Base-by-base conservation (phyloP, 2,797 vertebrate genomes). In the Phalanger gymnotis region DNA sequence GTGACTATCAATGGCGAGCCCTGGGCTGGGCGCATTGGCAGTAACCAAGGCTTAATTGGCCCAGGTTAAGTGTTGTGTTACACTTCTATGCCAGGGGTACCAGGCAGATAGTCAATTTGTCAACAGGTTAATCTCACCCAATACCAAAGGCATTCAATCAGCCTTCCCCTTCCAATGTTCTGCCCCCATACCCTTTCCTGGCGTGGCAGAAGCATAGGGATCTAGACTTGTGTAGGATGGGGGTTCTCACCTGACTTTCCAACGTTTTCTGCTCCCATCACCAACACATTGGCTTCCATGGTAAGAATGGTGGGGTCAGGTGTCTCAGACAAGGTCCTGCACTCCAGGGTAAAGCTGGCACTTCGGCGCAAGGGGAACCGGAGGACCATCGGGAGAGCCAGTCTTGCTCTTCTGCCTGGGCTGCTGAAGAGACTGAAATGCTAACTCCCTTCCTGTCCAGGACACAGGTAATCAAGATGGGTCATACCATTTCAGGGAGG, bases 201-300 rank as follows among this genome's bases (percentile, higher is more conserved):
- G 12, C 4, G 40, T 40, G 66, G 19, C n/a, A 40, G 57, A 3
- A 19, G 51, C 27, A 54, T 53, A 40, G 53, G 52, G 34, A 53
- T 53, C 30, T 53, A 3, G 40, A 3, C 27, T 51, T 51, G 53
- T 30, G 13, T 90, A 47, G 56, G n/a, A 25, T 54, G n/a, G 22
- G 28, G 56, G 27, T 28, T 81, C 97, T 97, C 96, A 99, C 99
- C 99, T 94, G 99, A 99, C 97, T 99, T 99, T 2, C 99, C 99
- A 25, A 99, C 99, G 0, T 98, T 99, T 54, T 99, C 99, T 0
- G 99, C 99, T 54, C 99, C 99, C 97, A 99, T 97, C 0, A 99
- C 97, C 0, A 99, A 98, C 92, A 99, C 98, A 30, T 99, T 99
- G 0, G 98, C 98, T 91, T 99, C 99, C 99, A 99, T 97, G 92